These are phyloP conservation scores for Halocynthia aurantium DNA, from an alignment of 23 tunicate genomes.

Conservation along the genomic window DNA sequence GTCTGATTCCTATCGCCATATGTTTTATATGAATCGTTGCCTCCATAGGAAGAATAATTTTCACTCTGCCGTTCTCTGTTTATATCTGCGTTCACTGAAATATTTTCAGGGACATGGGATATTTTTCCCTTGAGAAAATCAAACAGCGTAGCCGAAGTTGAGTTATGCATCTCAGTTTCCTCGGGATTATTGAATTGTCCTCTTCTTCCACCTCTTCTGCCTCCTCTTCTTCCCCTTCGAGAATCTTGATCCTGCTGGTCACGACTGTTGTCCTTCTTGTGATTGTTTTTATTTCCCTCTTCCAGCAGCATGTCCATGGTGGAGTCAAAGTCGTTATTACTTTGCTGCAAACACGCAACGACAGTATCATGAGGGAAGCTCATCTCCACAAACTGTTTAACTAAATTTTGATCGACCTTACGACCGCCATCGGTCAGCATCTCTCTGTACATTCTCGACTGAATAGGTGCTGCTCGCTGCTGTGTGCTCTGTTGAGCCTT, in stretches of 20 bases:
- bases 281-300: background rate
- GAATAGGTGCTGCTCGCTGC: background rate
- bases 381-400: constrained; percentile 56
- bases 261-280: background rate
- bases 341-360: constrained; percentile 19
- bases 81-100: background rate
- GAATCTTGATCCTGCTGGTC: background rate
- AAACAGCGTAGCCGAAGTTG: constrained; percentile 37
- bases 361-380: constrained; percentile 46
- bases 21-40: background rate
- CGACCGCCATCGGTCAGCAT: constrained; percentile 28
- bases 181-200: constrained; percentile 3
- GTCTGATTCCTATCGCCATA: too few species aligned
- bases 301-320: constrained; percentile 31
- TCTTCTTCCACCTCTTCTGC: constrained; percentile 24
- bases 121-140: constrained; percentile 55
- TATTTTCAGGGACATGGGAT: constrained; percentile 4
- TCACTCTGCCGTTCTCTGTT: constrained; percentile 7
- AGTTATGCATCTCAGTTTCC: constrained; percentile 16
- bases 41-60: background rate
- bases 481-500: background rate
- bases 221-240: constrained; percentile 21
- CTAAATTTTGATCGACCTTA: constrained; percentile 30
- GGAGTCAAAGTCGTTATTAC: constrained; percentile 47
- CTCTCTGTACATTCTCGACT: constrained; percentile 6